These are phyloP conservation scores for Ypsolopha sequella DNA, from an alignment of 2,888 invertebrate genomes.

Conservation along the genomic window DNA sequence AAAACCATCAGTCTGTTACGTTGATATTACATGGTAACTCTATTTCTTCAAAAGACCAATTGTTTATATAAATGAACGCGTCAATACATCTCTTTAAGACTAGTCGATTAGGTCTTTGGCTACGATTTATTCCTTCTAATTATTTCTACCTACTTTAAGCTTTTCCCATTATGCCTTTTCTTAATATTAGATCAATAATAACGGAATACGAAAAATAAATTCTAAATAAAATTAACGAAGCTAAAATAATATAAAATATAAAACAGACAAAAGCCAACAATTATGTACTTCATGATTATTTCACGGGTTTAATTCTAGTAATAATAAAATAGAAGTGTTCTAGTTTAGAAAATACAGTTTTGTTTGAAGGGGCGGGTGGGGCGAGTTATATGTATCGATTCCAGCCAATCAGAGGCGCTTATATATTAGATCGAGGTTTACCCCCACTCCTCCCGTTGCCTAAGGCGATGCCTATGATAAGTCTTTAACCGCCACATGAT, in stretches of 20 bases:
- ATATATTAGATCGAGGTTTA: no score
- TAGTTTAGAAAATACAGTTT: no score
- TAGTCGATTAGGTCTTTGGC: constrained; percentile 61
- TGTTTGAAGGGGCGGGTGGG: no score
- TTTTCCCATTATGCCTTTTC: neutral
- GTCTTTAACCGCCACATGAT: no score
- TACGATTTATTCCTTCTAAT: constrained; percentile 24
- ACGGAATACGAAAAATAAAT: constrained; percentile 5
- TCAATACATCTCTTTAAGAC: constrained; percentile 47
- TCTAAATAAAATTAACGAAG: constrained; percentile 8
- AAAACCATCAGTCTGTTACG: constrained; percentile 31
- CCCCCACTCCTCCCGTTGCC: no score
- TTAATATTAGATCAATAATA: constrained; percentile 5
- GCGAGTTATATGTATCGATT: no score
- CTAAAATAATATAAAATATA: neutral
- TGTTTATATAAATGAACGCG: constrained; percentile 30
- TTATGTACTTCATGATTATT: constrained; percentile 16
- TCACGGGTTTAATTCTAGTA: neutral
- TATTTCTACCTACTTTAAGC: neutral
- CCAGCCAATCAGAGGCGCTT: no score
- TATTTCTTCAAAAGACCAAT: neutral
- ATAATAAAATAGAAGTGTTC: no score
- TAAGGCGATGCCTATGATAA: no score
- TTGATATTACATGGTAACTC: constrained; percentile 52
- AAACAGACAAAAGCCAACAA: constrained; percentile 6